These are phyloP conservation scores for Apogon hyalosoma DNA, from an alignment of 2,797 vertebrate genomes.

Conservation along the genomic window DNA sequence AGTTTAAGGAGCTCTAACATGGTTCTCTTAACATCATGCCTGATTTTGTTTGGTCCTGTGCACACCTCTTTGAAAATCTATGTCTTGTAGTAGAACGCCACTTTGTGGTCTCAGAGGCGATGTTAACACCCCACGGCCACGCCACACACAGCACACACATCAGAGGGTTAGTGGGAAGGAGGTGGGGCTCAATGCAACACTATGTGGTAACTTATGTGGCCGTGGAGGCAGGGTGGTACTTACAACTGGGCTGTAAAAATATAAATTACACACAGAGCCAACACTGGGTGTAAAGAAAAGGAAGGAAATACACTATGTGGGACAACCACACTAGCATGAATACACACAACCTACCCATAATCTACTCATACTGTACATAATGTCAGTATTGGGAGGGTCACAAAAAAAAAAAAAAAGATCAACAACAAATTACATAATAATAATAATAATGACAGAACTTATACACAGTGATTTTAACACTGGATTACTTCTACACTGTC, in stretches of 20 bases:
- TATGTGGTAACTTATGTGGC: slow-evolving; percentile 43
- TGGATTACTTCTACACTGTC: no score
- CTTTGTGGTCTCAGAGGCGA: slow-evolving; percentile 48
- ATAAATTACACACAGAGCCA: slow-evolving; percentile 50
- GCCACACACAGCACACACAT: slow-evolving; percentile 56
- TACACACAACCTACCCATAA: background rate
- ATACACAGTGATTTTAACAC: no score
- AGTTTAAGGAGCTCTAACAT: background rate
- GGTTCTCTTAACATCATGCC: background rate
- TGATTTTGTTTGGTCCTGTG: background rate
- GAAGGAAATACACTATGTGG: slow-evolving; percentile 6
- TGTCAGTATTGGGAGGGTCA: no score
- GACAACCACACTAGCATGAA: slow-evolving; percentile 5
- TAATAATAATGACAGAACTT: no score
- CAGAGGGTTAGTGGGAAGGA: slow-evolving; percentile 39
- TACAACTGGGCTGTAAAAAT: slow-evolving; percentile 50
- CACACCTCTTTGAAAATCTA: slow-evolving; percentile 24
- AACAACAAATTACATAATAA: no score
- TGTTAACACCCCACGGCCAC: slow-evolving; percentile 59
- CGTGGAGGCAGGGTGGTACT: slow-evolving; percentile 36
- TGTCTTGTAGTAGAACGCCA: slow-evolving; percentile 3
- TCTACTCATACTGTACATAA: background rate
- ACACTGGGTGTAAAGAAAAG: slow-evolving; percentile 9
- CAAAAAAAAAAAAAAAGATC: no score
- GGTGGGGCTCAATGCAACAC: slow-evolving; percentile 31